Evolutionary conservation across 2,113 vertebrate species (phyloP), one percentile per base, ranked within the genome.

Genomic region (Pionites leucogaster): DNA sequence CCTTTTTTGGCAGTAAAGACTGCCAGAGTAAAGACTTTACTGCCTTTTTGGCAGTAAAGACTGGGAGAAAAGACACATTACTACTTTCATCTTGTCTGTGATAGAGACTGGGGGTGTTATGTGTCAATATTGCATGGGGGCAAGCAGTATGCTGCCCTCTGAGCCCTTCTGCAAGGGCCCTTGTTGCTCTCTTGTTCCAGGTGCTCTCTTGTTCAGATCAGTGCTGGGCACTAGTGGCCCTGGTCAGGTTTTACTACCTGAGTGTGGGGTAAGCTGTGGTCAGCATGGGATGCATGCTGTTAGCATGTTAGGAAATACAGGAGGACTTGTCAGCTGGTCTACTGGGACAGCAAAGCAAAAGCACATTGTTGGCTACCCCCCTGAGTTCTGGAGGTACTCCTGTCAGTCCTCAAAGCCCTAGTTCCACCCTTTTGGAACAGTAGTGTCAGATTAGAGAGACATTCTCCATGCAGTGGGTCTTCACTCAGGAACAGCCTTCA

Each of bases 101-200:
- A 8, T 17, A 35, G 18, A 17, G 17, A 33, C 0, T 50, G 24
- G 23, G 42, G 17, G 82, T 39, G 72, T 52, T 37, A 33, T 52
- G 3, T 22, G 7, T 42, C 46, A 15, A 0, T 90, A 24, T 27
- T 59, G 4, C 57, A 6, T 10, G 29, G 4, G 28, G 4, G 28
- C 7, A 31, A 80, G 78, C 18, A 31, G 9, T 3, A 4, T 13
- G 17, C 50, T 90, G 62, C 18, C 52, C 65, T 23, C 18, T 50
- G 52, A 19, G 50, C 14, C 16, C 18, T 69, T 65, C 28, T 53
- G n/a, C 12, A n/a, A 41, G 16, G 17, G 25, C 4, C 12, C 23
- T 39, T 68, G 27, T 33, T 75, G 42, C 22, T 83, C 29, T 84
- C 13, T 47, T 59, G 28, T 37, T 67, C 71, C 44, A 57, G 24